Evolutionary conservation across 2,888 invertebrate genomes (phyloP), one percentile per base, ranked within the genome.

Genomic region (Oeneis ivallda): DNA sequence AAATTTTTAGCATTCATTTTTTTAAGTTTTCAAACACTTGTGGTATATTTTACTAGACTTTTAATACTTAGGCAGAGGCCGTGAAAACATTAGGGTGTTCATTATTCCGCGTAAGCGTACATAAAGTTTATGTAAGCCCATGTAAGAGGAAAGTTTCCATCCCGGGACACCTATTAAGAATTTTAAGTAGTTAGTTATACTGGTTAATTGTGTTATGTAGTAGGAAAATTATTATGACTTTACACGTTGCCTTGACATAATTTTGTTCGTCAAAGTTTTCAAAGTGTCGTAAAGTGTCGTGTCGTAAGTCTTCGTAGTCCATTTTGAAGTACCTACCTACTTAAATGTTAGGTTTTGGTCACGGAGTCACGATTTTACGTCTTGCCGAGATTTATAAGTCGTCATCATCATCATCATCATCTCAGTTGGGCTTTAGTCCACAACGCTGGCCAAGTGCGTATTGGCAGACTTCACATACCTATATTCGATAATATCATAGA

Each of bases 71-170:
- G 60, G 61, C 50, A 62, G 32, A 41, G 62, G 45, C 34, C 54
- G 53, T 62, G 62, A 67, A 56, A 64, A 56, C 65, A 65, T 67
- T 69, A 62, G 45, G 60, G 62, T 57, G 64, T 65, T 69, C 67
- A 65, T 67, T 65, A 56, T 50, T 59, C 15, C 49, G 45, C 43
- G 58, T 59, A 62, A 41, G 39, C 50, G 54, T 19, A 45, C 58
- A 63, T 69, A 65, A 59, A 63, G 53, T 66, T 65, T 60, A 67
- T 41, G 62, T 62, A 47, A 37, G 49, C 60, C 19, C 49, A 17
- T 52, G 59, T 50, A 61, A 57, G 60, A 63, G 62, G 45, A 64
- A 66, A 65, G 62, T 69, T 69, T 62, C 56, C 49, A 62, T 69
- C 69, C 64, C 67, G 32, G 54, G 62, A 62, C 59, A 62, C 50